Percentiles rank a stretch among this genome's conserved stretches.
These are phyloP conservation scores for Neodon shergylaensis DNA, from an alignment of 2,113 vertebrate species.

Conservation along the genomic window DNA sequence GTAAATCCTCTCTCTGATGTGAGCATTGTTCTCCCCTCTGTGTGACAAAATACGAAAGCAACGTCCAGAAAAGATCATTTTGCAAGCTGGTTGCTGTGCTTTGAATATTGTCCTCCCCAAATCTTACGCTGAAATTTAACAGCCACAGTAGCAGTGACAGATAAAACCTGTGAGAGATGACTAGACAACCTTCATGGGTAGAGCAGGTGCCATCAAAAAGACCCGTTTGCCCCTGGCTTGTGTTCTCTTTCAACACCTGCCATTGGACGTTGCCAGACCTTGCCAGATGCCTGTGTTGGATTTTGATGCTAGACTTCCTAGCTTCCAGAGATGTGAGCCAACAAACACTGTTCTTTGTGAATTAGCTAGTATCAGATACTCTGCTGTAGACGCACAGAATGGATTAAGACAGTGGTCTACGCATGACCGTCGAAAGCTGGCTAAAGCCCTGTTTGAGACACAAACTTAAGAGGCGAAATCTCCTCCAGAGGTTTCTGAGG, in stretches of 20 bases:
- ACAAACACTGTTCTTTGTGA: background rate
- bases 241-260: background rate
- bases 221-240: no score
- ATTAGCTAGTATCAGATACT: background rate
- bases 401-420: background rate
- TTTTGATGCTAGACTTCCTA: background rate
- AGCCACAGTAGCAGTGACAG: no score
- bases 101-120: background rate
- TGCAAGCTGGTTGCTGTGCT: background rate
- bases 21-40: background rate
- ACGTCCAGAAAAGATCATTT: background rate
- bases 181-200: background rate
- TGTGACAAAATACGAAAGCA: background rate
- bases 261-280: background rate
- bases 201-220: background rate
- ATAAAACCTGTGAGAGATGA: background rate
- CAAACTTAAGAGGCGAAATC: background rate
- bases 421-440: background rate
- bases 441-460: background rate
- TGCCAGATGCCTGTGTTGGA: background rate
- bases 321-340: background rate
- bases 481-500: background rate
- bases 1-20: background rate
- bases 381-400: background rate
- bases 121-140: background rate